Evolutionary conservation across 92 coral and sea anemone genomes (phyloP), one percentile per base, ranked within the genome.

Genomic region (Nematostella vectensis): DNA sequence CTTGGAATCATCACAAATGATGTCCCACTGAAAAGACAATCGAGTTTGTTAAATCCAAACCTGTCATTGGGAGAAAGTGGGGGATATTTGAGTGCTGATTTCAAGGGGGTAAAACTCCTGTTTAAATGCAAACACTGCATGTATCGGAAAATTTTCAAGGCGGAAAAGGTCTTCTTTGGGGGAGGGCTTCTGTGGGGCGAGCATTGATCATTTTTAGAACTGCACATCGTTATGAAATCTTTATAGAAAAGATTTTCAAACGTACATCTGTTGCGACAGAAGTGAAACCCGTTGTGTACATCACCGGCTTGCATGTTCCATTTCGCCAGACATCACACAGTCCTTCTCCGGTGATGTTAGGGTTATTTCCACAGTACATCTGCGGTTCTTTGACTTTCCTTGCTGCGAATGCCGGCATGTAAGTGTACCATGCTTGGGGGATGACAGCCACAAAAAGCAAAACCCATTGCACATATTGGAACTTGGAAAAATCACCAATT

Each of bases 181-280:
- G n/a, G n/a, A n/a, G n/a, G n/a, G n/a, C n/a, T n/a, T n/a, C n/a
- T n/a, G n/a, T n/a, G n/a, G n/a, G n/a, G n/a, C n/a, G n/a, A n/a
- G n/a, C n/a, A n/a, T n/a, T n/a, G n/a, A n/a, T n/a, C n/a, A n/a
- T n/a, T n/a, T n/a, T n/a, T n/a, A n/a, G n/a, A n/a, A n/a, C n/a
- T n/a, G n/a, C n/a, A n/a, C n/a, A n/a, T n/a, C n/a, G n/a, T n/a
- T n/a, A n/a, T n/a, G n/a, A n/a, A n/a, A n/a, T n/a, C n/a, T n/a
- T n/a, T n/a, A n/a, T n/a, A n/a, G n/a, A n/a, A n/a, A n/a, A n/a
- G 26, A 8, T 10, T 27, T 8, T 18, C 3, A 33, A 1, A 31
- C 91, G 55, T 71, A 93, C 99, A 57, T 93, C 99, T 3, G 99
- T 93, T 29, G 83, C 99, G 44, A 93, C 70, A n/a, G 99, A 86